These are phyloP conservation scores for Amphiprion percula DNA, from an alignment of 2,113 vertebrate species.

Conservation along the genomic window DNA sequence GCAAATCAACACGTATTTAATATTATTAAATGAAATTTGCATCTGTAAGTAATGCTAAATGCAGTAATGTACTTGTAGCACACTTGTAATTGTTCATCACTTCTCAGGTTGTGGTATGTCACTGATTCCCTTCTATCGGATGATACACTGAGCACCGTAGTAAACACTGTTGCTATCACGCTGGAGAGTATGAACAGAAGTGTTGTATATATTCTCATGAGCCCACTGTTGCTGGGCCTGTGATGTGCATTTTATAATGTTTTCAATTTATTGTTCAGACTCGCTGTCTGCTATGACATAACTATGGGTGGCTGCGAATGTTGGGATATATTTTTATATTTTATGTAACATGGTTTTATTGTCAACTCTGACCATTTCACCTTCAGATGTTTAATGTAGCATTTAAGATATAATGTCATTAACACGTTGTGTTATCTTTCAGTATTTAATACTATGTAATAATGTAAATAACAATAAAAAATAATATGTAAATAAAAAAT, in stretches of 20 bases:
- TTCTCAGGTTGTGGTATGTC: constrained; percentile 48
- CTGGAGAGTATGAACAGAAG: constrained; percentile 27
- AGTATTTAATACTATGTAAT: constrained; percentile 75
- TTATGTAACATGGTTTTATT: constrained; percentile 32
- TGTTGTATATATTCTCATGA: constrained; percentile 28
- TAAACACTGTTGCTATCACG: constrained; percentile 7
- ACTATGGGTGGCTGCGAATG: constrained; percentile 41
- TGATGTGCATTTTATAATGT: constrained; percentile 28
- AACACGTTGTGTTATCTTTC: constrained; percentile 42
- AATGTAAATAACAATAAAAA: neutral
- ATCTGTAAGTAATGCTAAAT: neutral
- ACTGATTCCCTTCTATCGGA: constrained; percentile 21
- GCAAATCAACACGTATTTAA: constrained; percentile 59
- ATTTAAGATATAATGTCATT: constrained; percentile 36
- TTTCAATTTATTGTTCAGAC: constrained; percentile 26
- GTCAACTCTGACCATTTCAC: constrained; percentile 28
- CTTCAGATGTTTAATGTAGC: constrained; percentile 48
- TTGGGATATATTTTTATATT: constrained; percentile 61
- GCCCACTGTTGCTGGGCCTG: neutral
- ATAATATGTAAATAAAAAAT: constrained; percentile 70
- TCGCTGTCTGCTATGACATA: constrained; percentile 27
- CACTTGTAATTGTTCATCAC: constrained; percentile 48
- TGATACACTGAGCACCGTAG: constrained; percentile 22
- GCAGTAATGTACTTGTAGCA: constrained; percentile 27
- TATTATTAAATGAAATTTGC: neutral